These are phyloP conservation scores for Anthoscopus minutus DNA, from an alignment of 2,113 vertebrate species.

Conservation along the genomic window DNA sequence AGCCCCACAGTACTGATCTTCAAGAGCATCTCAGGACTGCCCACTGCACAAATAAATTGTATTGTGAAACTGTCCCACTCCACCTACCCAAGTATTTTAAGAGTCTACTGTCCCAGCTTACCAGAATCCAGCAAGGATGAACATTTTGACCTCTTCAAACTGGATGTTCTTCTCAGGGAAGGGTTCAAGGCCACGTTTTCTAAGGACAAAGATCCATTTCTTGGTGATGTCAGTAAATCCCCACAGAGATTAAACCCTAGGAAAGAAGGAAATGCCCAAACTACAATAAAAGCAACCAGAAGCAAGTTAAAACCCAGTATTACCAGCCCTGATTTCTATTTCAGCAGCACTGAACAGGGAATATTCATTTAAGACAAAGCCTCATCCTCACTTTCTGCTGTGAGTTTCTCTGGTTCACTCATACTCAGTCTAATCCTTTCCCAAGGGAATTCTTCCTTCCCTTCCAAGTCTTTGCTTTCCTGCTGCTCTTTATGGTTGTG, in stretches of 20 bases:
- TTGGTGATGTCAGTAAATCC: constrained; percentile 29
- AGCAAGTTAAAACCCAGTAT: too few relatives aligned
- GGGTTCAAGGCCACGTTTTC: constrained; percentile 63
- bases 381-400: constrained; percentile 62
- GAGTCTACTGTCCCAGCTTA: neutral
- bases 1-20: neutral
- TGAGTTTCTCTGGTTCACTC: constrained; percentile 51
- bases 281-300: neutral
- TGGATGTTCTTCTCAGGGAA: constrained; percentile 70
- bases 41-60: neutral
- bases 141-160: constrained; percentile 67
- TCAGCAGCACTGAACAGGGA: neutral
- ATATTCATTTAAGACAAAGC: neutral
- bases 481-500: constrained; percentile 23
- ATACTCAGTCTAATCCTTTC: constrained; percentile 66
- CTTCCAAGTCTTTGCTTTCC: constrained; percentile 53
- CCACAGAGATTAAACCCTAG: constrained; percentile 66
- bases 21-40: neutral
- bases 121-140: constrained; percentile 24
- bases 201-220: constrained; percentile 16
- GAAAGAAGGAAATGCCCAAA: neutral
- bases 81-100: neutral
- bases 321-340: neutral
- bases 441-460: constrained; percentile 68
- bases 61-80: neutral